Percentiles rank a stretch among this genome's conserved stretches.
Evolutionary conservation across 2,888 invertebrate genomes (phyloP).

Genomic region (Priapulus caudatus): DNA sequence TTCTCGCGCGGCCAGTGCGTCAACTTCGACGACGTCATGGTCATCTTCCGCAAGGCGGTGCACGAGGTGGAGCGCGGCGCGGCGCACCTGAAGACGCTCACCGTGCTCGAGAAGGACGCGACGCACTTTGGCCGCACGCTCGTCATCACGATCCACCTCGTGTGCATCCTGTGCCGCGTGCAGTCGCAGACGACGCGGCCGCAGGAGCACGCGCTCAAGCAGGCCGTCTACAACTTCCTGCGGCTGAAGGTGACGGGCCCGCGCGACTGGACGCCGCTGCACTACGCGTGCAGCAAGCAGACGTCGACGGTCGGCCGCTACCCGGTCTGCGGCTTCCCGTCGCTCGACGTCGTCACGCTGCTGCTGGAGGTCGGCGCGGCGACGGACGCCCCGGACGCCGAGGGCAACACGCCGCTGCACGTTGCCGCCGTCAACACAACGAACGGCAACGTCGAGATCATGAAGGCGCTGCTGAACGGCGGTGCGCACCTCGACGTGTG

Average conservation of each 20-base stretch:
- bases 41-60: slow-evolving; percentile 68
- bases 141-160: slow-evolving; percentile 66
- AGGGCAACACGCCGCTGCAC: slow-evolving; percentile 77
- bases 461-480: slow-evolving; percentile 56
- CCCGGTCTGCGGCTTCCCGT: slow-evolving; percentile 58
- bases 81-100: slow-evolving; percentile 26
- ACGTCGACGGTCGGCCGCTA: slow-evolving; percentile 53
- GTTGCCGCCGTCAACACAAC: slow-evolving; percentile 58
- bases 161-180: slow-evolving; percentile 56
- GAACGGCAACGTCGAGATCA: slow-evolving; percentile 59
- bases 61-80: slow-evolving; percentile 37
- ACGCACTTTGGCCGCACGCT: slow-evolving; percentile 69
- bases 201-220: slow-evolving; percentile 47
- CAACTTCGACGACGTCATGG: slow-evolving; percentile 64
- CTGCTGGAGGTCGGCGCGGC: slow-evolving; percentile 69
- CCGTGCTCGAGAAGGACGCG: slow-evolving; percentile 48
- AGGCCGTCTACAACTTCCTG: slow-evolving; percentile 61
- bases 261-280: slow-evolving; percentile 43
- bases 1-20: slow-evolving; percentile 49
- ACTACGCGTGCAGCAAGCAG: slow-evolving; percentile 71
- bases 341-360: slow-evolving; percentile 55
- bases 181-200: slow-evolving; percentile 32
- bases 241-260: slow-evolving; percentile 51
- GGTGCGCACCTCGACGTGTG: slow-evolving; percentile 71
- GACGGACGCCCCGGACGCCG: slow-evolving; percentile 62